phyloP scores from a whole-genome alignment of 2,888 invertebrate species.

The Drosophila quasianomalipes region DNA sequence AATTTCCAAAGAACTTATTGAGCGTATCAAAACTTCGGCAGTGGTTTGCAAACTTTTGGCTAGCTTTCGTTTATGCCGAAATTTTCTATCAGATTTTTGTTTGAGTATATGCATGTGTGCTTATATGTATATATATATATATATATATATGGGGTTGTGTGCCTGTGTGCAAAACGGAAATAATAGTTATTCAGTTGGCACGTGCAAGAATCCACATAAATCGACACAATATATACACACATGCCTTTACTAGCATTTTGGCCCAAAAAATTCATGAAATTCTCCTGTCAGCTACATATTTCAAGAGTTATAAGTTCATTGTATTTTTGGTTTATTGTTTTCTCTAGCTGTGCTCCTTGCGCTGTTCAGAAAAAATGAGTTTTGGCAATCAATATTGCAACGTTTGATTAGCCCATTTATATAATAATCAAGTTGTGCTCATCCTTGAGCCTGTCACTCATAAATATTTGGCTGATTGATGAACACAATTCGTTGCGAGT shows the following conservation, averaged over 20 bases:
- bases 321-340: slow-evolving; percentile 10
- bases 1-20: slow-evolving; percentile 1
- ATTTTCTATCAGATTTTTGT: slow-evolving; percentile 67
- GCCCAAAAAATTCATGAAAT: slow-evolving; percentile 46
- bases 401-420: slow-evolving; percentile 73
- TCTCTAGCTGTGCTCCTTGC: slow-evolving; percentile 1
- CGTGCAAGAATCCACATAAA: slow-evolving; percentile 43
- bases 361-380: slow-evolving; percentile 29
- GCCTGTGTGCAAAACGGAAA: slow-evolving; percentile 40
- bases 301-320: slow-evolving; percentile 11
- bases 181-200: slow-evolving; percentile 71
- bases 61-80: slow-evolving; percentile 21
- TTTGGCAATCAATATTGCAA: slow-evolving; percentile 54
- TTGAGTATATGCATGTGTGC: slow-evolving; percentile 27
- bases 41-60: slow-evolving; percentile 13
- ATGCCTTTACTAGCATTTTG: slow-evolving; percentile 13
- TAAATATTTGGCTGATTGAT: slow-evolving; percentile 68
- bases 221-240: slow-evolving; percentile 2
- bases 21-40: slow-evolving; percentile 44
- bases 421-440: slow-evolving; percentile 62
- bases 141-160: not conserved
- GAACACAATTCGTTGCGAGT: slow-evolving; percentile 5
- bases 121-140: not conserved
- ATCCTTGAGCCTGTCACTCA: slow-evolving; percentile 31
- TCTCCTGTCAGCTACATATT: slow-evolving; percentile 58